Percentiles rank a stretch among this genome's conserved stretches.
Evolutionary conservation across 92 coral and sea anemone genomes (phyloP).

Genomic region (Porites divaricata): DNA sequence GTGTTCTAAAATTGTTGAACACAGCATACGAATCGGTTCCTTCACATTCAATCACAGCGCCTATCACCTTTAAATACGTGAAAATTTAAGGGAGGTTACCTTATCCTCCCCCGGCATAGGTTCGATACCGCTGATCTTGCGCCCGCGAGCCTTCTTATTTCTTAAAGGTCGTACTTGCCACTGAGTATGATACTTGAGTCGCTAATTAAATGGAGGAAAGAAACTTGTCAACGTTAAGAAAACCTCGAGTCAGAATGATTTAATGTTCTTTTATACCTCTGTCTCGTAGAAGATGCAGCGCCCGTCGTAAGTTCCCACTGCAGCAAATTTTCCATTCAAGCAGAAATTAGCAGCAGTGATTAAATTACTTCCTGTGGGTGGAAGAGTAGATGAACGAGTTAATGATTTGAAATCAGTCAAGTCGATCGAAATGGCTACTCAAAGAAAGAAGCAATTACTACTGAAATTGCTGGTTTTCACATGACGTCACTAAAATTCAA

Average conservation of each 20-base stretch:
- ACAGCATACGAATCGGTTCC: too few relatives aligned
- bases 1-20: too few relatives aligned
- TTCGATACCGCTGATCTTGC: conserved; percentile 98
- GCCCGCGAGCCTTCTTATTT: conserved; percentile 90
- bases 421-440: too few relatives aligned
- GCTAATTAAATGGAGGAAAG: conserved; percentile 37
- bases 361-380: conserved; percentile 80
- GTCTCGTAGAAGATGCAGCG: conserved; percentile 97
- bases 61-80: not conserved
- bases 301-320: conserved; percentile 96
- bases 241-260: not conserved
- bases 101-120: conserved; percentile 99
- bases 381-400: not conserved
- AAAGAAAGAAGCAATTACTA: too few relatives aligned
- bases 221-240: not conserved
- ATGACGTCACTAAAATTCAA: too few relatives aligned
- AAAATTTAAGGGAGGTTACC: conserved; percentile 38
- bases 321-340: conserved; percentile 96
- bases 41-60: too few relatives aligned
- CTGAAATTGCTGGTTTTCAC: too few relatives aligned
- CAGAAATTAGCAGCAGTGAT: conserved; percentile 99
- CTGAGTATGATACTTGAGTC: conserved; percentile 98
- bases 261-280: conserved; percentile 61
- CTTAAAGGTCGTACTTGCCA: conserved; percentile 95
- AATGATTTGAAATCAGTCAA: not conserved